Conservation (phyloP, 2,797 vertebrate species). For the Leptoclinus maculatus region DNA sequence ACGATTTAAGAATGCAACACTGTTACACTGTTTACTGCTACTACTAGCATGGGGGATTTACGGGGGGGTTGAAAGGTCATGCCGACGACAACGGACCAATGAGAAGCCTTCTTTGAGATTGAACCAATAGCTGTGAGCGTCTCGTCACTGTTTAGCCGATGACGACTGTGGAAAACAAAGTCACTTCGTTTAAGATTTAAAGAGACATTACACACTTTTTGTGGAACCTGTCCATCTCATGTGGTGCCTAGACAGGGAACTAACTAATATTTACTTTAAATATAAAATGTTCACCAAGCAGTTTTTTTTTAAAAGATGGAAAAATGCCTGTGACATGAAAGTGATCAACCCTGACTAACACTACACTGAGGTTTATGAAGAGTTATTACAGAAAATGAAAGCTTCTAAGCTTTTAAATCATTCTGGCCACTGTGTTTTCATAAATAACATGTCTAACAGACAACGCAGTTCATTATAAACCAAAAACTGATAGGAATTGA, state of each 20-base stretch:
- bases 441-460: background rate
- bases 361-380: background rate
- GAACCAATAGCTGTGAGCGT: slow-evolving; percentile 30
- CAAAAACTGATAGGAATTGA: background rate
- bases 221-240: too few species aligned
- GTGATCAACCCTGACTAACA: background rate
- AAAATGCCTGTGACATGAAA: background rate
- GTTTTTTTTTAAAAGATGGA: background rate
- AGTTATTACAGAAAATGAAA: background rate
- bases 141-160: slow-evolving; percentile 20
- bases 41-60: background rate
- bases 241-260: background rate
- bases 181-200: background rate
- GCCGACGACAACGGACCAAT: slow-evolving; percentile 37
- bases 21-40: slow-evolving; percentile 39
- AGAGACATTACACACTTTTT: background rate
- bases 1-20: background rate
- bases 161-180: background rate
- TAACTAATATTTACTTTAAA: background rate
- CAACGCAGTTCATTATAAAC: background rate
- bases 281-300: background rate
- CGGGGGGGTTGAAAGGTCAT: background rate
- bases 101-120: background rate
- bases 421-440: background rate
- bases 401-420: too few species aligned